A percentile compares a stretch with the other conserved stretches of the same genome.
Conservation (phyloP, 2,113 vertebrate species). For the Thalassarche chlororhynchos region DNA sequence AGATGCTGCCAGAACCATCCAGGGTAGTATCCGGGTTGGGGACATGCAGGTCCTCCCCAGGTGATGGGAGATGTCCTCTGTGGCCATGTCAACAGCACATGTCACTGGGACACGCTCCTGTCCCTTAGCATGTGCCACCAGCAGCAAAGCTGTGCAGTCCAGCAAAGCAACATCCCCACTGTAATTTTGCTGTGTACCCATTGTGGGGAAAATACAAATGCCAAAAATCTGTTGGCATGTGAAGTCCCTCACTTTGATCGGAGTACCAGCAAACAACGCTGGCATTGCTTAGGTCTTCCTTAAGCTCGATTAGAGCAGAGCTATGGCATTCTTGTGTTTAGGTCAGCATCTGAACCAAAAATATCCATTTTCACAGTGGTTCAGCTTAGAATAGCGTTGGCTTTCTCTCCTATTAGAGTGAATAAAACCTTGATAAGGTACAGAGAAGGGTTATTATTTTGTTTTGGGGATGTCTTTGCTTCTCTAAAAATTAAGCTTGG, state of each 20-base stretch:
- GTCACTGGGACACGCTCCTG: fast-evolving
- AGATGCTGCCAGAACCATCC: fast-evolving
- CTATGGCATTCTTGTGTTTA: neutral
- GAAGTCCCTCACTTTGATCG: neutral
- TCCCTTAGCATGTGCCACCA: neutral
- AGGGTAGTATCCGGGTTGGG: fast-evolving
- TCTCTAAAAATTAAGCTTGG: neutral
- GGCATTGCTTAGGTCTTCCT: neutral
- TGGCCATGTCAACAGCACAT: fast-evolving
- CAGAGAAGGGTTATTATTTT: neutral
- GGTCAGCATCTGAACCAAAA: neutral
- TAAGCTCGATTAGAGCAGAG: neutral
- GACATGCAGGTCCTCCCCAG: neutral
- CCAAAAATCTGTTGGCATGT: neutral
- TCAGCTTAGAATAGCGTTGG: neutral
- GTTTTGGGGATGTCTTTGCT: neutral
- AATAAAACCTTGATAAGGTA: neutral
- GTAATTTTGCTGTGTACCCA: fast-evolving
- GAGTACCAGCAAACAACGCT: neutral
- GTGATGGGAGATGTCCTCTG: neutral
- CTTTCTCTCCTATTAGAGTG: neutral
- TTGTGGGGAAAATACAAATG: neutral
- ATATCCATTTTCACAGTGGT: neutral
- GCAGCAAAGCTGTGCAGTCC: neutral
- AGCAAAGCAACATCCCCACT: neutral